These are phyloP conservation scores for Chrysolina oricalcia DNA, from an alignment of 2,888 invertebrate genomes.

Conservation along the genomic window DNA sequence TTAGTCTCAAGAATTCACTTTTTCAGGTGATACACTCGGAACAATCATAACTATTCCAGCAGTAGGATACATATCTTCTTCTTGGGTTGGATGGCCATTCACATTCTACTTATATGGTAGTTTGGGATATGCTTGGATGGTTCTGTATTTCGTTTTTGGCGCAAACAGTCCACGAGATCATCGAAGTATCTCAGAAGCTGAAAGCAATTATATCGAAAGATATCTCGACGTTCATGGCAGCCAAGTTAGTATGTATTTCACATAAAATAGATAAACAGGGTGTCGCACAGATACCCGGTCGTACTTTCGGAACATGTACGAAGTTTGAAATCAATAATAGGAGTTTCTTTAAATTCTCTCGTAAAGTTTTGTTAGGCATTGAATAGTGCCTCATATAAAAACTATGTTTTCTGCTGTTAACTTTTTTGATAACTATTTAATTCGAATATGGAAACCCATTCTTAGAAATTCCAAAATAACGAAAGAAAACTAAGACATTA, in stretches of 20 bases:
- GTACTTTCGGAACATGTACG: no score
- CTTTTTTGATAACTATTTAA: no score
- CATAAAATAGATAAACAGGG: background rate
- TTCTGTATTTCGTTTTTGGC: slow-evolving; percentile 77
- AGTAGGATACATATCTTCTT: slow-evolving; percentile 82
- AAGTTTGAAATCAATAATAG: no score
- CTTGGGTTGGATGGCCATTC: slow-evolving; percentile 83
- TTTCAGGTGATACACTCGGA: slow-evolving; percentile 81
- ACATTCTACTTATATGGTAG: slow-evolving; percentile 85
- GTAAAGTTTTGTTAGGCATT: no score
- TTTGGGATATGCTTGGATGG: slow-evolving; percentile 77
- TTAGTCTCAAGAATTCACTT: no score
- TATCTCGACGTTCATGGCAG: slow-evolving; percentile 71
- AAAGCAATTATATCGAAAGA: slow-evolving; percentile 79
- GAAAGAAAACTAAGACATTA: no score
- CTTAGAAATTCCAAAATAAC: no score
- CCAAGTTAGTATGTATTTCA: slow-evolving; percentile 70
- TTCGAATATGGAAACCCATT: no score
- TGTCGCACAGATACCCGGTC: no score
- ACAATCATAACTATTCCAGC: slow-evolving; percentile 83
- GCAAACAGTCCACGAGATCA: slow-evolving; percentile 78
- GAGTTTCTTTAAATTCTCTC: no score
- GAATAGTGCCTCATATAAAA: no score
- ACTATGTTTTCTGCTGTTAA: no score
- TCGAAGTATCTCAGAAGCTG: slow-evolving; percentile 77